These are phyloP conservation scores for Agelas oroides DNA, from an alignment of 37 sponge, comb jelly and placozoan species.

Conservation along the genomic window DNA sequence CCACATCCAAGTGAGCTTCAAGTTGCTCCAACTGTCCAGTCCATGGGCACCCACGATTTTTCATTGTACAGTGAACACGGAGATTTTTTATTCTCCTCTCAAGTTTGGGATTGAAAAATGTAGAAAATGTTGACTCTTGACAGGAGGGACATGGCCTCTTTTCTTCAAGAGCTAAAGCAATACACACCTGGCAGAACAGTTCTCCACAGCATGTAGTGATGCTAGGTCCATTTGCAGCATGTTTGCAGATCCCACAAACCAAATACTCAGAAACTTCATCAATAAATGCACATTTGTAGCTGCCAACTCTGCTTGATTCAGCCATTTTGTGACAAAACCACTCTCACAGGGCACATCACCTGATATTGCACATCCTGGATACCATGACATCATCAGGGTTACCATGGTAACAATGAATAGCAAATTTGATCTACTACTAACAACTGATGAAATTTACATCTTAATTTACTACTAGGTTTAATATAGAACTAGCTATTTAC, in stretches of 20 bases:
- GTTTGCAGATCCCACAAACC: background rate
- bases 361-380: no score
- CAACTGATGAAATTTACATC: no score
- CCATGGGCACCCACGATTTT: conserved; percentile 24
- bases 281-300: no score
- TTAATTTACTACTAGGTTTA: no score
- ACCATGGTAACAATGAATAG: no score
- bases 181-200: conserved; percentile 12
- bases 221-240: background rate
- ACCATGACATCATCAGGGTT: no score
- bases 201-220: conserved; percentile 15
- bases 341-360: no score
- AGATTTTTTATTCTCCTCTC: conserved; percentile 1
- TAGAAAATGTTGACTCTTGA: background rate
- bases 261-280: no score
- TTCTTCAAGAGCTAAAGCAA: background rate
- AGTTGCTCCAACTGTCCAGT: background rate
- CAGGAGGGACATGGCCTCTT: conserved; percentile 9
- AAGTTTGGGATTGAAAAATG: background rate
- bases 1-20: background rate
- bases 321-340: no score
- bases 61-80: background rate
- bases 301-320: background rate
- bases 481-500: no score
- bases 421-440: no score